Base-by-base conservation (phyloP, 2,888 invertebrate species). In the Cephus pulcher region DNA sequence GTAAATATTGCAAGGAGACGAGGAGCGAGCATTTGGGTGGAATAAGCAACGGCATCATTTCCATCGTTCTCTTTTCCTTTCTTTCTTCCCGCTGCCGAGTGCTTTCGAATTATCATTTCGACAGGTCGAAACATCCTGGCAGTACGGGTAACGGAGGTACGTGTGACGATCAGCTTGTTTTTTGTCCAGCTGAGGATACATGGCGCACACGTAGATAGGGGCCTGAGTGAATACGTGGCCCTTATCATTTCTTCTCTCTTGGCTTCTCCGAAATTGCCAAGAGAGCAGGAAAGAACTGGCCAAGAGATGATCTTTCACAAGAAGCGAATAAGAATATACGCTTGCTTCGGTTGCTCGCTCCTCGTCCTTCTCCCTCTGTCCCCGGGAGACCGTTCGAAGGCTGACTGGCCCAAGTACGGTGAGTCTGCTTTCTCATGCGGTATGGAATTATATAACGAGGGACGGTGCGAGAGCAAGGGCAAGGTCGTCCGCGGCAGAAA, bases 401-500 rank as follows among this genome's bases (percentile, higher is more conserved):
- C 56, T 56, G 56, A 56, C 56, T 56, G 56, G 56, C 56, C 56
- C 56, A 56, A 56, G 56, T 56, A 56, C 23, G 56, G 56, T 9
- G 71, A 71, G 71, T 33, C 32, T 3, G 71, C 71, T 71, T 71
- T 71, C 71, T 71, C 34, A 34, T 71, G 71, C 32, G 71, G 34
- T 34, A 71, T 34, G 71, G 71, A 34, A 71, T 71, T 71, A 71
- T 71, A 71, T 71, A 71, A 71, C 34, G 71, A 71, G 71, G 56
- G 2, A 56, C 56, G 56, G 56, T 56, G 56, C 34, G 12, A 71
- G 33, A 71, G 77, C 74, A 79, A 80, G 80, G 77, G 77, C 80
- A 81, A 81, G 81, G 81, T 81, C 81, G 76, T 70, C 70, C 69
- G 68, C 75, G 75, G n/a, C 71, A 40, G 75, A 75, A 78, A 75